Evolutionary conservation across 2,113 vertebrate species (phyloP).

Genomic region (Pseudopipra pipra): DNA sequence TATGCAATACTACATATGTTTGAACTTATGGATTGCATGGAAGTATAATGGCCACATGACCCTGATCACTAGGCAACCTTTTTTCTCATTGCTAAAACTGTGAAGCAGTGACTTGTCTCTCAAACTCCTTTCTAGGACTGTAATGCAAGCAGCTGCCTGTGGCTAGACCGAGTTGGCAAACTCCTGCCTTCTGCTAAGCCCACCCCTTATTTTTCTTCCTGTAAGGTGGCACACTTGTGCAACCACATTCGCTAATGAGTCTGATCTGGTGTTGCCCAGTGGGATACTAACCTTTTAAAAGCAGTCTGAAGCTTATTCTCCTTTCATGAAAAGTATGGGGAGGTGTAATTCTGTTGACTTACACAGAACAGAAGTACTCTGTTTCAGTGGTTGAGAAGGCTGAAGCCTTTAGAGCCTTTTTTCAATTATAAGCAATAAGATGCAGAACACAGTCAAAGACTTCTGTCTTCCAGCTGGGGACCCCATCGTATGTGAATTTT

Average conservation of each 20-base stretch:
- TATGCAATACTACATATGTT: neutral
- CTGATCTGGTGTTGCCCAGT: neutral
- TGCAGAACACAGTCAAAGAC: neutral
- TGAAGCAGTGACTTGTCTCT: neutral
- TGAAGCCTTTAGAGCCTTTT: neutral
- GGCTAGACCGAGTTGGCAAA: neutral
- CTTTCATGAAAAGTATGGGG: neutral
- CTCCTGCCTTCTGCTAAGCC: neutral
- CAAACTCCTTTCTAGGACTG: neutral
- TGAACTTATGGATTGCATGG: neutral
- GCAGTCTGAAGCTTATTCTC: neutral
- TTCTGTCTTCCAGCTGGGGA: neutral
- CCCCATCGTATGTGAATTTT: neutral
- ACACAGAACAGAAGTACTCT: neutral
- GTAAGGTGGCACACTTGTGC: neutral
- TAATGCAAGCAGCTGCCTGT: neutral
- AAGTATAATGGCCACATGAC: neutral
- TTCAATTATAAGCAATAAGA: neutral
- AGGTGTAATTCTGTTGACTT: neutral
- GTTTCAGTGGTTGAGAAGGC: neutral
- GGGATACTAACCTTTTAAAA: neutral
- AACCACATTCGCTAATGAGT: neutral
- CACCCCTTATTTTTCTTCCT: neutral
- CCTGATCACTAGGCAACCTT: neutral
- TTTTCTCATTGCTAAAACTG: neutral